phyloP scores from a whole-genome alignment of 2,888 invertebrate genomes.

The Cabera pusaria region DNA sequence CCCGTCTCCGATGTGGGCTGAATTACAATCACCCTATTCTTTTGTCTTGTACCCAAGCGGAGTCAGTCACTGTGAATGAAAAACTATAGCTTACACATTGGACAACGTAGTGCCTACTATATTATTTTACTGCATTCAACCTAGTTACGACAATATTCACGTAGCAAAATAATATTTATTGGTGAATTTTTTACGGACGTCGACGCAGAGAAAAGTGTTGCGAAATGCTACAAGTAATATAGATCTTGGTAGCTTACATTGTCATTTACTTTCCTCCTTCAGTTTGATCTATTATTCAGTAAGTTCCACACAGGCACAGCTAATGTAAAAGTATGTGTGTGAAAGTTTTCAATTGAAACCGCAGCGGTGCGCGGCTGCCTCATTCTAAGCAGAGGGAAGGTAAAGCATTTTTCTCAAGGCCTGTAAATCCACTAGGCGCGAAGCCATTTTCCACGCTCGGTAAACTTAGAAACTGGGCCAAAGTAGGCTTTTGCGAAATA shows the following conservation, averaged over 20 bases:
- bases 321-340: not conserved
- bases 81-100: constrained; percentile 27
- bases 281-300: too few species aligned
- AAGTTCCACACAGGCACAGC: too few species aligned
- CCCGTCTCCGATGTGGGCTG: constrained; percentile 25
- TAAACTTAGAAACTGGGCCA: constrained; percentile 78
- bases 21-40: constrained; percentile 32
- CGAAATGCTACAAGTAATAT: too few species aligned
- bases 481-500: constrained; percentile 76
- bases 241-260: too few species aligned
- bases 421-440: constrained; percentile 67
- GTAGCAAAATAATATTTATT: too few species aligned
- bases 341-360: constrained; percentile 5
- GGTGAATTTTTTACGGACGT: too few species aligned
- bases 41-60: constrained; percentile 29
- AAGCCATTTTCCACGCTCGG: constrained; percentile 74
- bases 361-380: constrained; percentile 11
- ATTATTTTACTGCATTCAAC: constrained; percentile 11
- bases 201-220: too few species aligned
- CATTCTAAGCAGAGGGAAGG: constrained; percentile 37
- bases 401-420: constrained; percentile 51
- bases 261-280: too few species aligned
- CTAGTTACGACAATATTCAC: not conserved
- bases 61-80: constrained; percentile 28
- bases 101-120: constrained; percentile 27